Percentiles rank a stretch among this genome's conserved stretches.
Conservation (phyloP, 2,888 invertebrate species). For the Charanyca ferruginea region DNA sequence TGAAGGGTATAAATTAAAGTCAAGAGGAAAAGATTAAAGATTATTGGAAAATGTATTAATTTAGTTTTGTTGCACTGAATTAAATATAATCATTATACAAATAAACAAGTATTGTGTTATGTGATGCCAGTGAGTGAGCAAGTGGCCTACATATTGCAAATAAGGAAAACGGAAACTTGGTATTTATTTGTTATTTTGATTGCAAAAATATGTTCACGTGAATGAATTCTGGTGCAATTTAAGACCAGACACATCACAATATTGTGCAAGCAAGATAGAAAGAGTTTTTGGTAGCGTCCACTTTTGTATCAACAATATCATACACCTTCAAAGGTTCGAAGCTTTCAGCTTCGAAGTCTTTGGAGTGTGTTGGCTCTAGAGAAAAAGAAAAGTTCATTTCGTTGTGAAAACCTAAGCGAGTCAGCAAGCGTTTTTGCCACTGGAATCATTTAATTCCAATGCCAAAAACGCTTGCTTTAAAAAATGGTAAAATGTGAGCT, state of each 20-base stretch:
- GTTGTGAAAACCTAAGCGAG: too few relatives aligned
- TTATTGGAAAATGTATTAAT: not conserved
- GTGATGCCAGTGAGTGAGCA: not conserved
- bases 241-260: not conserved
- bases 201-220: too few relatives aligned
- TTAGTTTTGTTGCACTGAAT: not conserved
- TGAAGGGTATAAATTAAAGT: not conserved
- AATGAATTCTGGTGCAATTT: constrained; percentile 15
- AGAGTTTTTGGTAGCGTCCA: not conserved
- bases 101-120: constrained; percentile 29
- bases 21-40: not conserved
- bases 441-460: too few relatives aligned
- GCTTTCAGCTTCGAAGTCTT: too few relatives aligned
- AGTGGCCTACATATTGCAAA: not conserved
- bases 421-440: too few relatives aligned
- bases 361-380: too few relatives aligned
- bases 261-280: too few relatives aligned
- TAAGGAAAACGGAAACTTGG: constrained; percentile 33
- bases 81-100: not conserved
- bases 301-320: not conserved
- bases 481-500: too few relatives aligned
- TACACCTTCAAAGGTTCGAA: too few relatives aligned
- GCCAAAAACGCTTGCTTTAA: too few relatives aligned
- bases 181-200: constrained; percentile 11
- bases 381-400: too few relatives aligned